Evolutionary conservation across 2,888 invertebrate species (phyloP).

Genomic region (Drosophila percnosoma): DNA sequence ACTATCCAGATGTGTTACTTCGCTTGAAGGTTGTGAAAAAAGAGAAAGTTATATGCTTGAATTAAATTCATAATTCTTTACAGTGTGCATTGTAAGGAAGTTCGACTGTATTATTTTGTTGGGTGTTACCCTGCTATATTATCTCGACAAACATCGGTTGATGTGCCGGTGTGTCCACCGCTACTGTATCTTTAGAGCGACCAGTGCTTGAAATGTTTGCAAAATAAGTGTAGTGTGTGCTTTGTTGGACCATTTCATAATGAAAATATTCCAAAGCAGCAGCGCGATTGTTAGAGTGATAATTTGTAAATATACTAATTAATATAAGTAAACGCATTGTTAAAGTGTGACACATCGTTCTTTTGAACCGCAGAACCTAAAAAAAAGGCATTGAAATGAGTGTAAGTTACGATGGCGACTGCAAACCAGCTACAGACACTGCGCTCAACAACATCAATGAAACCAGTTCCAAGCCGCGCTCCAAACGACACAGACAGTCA

Average conservation of each 20-base stretch:
- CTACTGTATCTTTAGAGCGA: not conserved
- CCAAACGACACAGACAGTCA: constrained; percentile 47
- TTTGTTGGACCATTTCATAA: constrained; percentile 53
- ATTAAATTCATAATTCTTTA: not conserved
- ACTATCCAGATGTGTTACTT: not conserved
- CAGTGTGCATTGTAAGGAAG: not conserved
- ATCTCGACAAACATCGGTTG: not conserved
- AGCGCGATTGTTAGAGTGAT: constrained; percentile 44
- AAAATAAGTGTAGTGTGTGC: constrained; percentile 6
- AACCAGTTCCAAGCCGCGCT: constrained; percentile 72
- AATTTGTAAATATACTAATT: constrained; percentile 66
- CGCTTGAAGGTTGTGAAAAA: not conserved
- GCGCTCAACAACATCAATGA: constrained; percentile 34
- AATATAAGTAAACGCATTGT: constrained; percentile 58
- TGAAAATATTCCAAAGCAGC: constrained; percentile 49
- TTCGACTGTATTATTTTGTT: not conserved
- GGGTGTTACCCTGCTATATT: not conserved
- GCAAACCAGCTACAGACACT: constrained; percentile 26
- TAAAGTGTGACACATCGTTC: constrained; percentile 52
- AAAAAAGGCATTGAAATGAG: constrained; percentile 78
- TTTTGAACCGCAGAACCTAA: constrained; percentile 38
- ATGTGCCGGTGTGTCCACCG: constrained; percentile 24
- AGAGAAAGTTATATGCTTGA: not conserved
- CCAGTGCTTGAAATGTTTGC: constrained; percentile 33
- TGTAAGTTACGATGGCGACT: constrained; percentile 70